A percentile compares a stretch with the other conserved stretches of the same genome.
These are phyloP conservation scores for Sminthopsis crassicaudata DNA, from an alignment of 2,113 vertebrate species.

Conservation along the genomic window DNA sequence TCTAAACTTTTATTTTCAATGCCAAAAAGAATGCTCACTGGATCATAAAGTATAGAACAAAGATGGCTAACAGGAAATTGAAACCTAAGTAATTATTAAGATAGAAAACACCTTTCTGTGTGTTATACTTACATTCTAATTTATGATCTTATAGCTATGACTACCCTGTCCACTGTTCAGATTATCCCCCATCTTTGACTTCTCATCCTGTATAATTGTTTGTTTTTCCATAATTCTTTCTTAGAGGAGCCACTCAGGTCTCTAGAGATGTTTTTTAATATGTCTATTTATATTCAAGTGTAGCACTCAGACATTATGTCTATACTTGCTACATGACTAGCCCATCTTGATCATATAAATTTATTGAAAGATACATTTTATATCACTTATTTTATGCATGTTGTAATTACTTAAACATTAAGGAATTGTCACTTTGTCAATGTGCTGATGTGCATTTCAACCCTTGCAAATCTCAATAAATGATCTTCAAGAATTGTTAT, in stretches of 20 bases:
- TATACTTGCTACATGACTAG: background rate
- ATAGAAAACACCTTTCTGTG: background rate
- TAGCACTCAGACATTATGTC: background rate
- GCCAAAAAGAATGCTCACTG: background rate
- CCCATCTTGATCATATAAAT: background rate
- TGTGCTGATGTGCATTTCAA: background rate
- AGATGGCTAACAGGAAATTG: background rate
- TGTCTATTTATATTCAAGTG: background rate
- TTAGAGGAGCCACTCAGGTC: background rate
- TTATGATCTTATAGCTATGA: background rate
- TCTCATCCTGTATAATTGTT: background rate
- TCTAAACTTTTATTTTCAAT: background rate
- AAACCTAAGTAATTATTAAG: background rate
- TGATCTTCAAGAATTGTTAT: background rate
- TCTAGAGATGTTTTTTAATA: background rate
- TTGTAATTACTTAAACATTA: background rate
- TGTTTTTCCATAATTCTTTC: background rate
- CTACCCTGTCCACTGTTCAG: background rate
- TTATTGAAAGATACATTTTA: background rate
- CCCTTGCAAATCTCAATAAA: background rate
- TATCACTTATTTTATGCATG: background rate
- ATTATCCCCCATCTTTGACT: background rate
- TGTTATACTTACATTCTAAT: background rate
- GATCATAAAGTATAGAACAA: background rate
- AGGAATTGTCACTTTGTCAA: background rate